A percentile compares a stretch with the other conserved stretches of the same genome.
Evolutionary conservation across 2,888 invertebrate genomes (phyloP).

Genomic region (Camptogramma bilineatum): DNA sequence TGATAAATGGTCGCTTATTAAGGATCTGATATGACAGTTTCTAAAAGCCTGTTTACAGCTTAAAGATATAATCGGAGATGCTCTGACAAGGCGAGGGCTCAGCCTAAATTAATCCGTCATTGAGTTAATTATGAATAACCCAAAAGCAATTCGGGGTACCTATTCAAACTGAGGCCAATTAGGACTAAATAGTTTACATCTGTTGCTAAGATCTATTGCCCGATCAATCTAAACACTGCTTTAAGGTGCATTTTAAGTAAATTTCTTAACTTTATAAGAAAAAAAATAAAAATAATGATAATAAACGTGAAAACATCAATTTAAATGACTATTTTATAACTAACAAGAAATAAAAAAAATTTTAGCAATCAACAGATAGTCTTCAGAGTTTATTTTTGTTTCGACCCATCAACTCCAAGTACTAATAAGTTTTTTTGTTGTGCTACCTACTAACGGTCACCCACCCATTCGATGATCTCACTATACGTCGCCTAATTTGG

Average conservation of each 20-base stretch:
- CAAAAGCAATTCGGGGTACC: slow-evolving; percentile 36
- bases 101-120: slow-evolving; percentile 41
- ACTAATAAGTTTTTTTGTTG: no score
- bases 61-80: slow-evolving; percentile 35
- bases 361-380: no score
- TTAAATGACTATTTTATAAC: no score
- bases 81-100: slow-evolving; percentile 32
- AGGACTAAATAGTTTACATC: slow-evolving; percentile 41
- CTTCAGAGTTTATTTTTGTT: no score
- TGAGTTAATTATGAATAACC: slow-evolving; percentile 42
- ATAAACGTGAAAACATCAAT: not conserved
- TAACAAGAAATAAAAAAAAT: no score
- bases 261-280: no score
- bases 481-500: no score
- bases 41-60: slow-evolving; percentile 22
- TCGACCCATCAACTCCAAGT: no score
- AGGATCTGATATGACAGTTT: slow-evolving; percentile 23
- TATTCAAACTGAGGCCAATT: slow-evolving; percentile 41
- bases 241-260: not conserved
- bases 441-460: no score
- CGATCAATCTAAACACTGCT: not conserved
- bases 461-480: no score
- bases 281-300: not conserved
- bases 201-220: slow-evolving; percentile 30
- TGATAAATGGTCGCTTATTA: slow-evolving; percentile 14